Conservation (phyloP, 2,797 vertebrate genomes). For the Gila robusta region DNA sequence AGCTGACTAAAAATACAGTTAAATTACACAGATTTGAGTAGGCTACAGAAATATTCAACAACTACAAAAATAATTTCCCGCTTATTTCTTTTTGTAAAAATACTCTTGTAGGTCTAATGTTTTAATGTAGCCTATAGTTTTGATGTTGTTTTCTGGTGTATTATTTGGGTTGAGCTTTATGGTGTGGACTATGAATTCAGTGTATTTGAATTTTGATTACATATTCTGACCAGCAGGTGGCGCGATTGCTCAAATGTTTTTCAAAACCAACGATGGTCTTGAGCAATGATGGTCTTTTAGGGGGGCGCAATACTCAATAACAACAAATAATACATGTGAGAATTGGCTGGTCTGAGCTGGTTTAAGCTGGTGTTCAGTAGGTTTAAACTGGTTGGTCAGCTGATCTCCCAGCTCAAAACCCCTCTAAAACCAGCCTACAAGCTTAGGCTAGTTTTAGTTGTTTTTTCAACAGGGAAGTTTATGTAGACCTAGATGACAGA, state of each 20-base stretch:
- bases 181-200: not conserved
- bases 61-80: not conserved
- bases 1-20: not conserved
- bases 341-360: not conserved
- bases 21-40: not conserved
- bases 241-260: constrained; percentile 7
- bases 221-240: constrained; percentile 14
- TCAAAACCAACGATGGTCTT: not conserved
- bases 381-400: not conserved
- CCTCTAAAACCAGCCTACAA: not conserved
- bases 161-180: not conserved
- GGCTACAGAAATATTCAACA: not conserved
- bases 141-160: not conserved
- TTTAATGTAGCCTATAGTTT: not conserved
- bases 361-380: not conserved
- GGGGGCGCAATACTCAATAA: not conserved
- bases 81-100: not conserved
- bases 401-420: not conserved
- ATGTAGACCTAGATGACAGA: not conserved
- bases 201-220: not conserved
- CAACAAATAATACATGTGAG: not conserved
- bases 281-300: not conserved
- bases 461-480: not conserved
- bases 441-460: not conserved
- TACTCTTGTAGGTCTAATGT: not conserved